Base-by-base conservation (phyloP, 2,113 vertebrate genomes). In the Micronycteris hirsuta region DNA sequence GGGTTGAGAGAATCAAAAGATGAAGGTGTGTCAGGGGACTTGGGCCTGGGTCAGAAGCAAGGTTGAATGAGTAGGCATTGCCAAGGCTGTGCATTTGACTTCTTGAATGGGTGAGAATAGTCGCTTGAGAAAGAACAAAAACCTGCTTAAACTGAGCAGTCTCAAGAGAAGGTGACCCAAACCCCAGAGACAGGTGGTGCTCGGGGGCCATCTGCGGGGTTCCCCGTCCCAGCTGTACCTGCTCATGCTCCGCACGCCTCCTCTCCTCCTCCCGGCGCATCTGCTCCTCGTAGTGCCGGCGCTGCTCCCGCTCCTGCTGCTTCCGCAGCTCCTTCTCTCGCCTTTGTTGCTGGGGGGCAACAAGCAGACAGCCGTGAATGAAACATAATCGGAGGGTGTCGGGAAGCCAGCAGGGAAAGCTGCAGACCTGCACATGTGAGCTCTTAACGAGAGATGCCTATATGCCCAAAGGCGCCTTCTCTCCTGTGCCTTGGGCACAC, bases 231-330 rank as follows among this genome's bases (percentile, higher is more conserved):
- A 0, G 19, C 83, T 19, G 6, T 98, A 99, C 99, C 99, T 99
- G 99, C 83, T 99, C 99, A 0, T 99, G 99, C 97, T 99, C 99
- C 0, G 99, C 99, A 0, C 99, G 99, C 65, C 99, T 98, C 98
- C 99, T 97, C 98, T 99, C 99, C 98, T 99, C 99, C 95, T 99
- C 99, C 8, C 99, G 97, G 38, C 99, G 99, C 93, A 99, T 98
- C 98, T 99, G 99, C 98, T 99, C 99, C 98, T 99, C 99, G 4
- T 99, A 99, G 90, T 99, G 98, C 86, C 99, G 97, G 77, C 99
- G 98, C 98, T 99, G 99, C 96, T 99, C 99, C n/a, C 99, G 96
- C 97, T 99, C 99, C 99, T 99, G 99, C 98, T 99, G 99, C 97
- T 99, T 99, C 96, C 99, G 98, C 95, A 99, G 96, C 96, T 99